Base-by-base conservation (phyloP, 2,888 invertebrate species). In the Noctua pronuba region DNA sequence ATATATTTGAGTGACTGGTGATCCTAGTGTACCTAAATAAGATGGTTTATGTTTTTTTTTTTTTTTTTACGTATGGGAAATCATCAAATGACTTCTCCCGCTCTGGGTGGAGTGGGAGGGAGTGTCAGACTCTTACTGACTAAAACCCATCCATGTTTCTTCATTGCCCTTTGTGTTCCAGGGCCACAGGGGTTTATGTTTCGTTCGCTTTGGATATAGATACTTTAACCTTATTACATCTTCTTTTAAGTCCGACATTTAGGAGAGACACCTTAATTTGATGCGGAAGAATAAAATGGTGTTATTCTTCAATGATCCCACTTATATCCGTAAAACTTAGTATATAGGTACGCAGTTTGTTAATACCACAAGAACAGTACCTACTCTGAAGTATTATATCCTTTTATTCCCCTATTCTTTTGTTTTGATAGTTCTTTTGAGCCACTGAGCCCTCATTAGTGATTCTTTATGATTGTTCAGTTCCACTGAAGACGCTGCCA, bases 351-450 rank as follows among this genome's bases (percentile, higher is more conserved):
- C 62, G 16, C 4, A n/a, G 38, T 46, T 78, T 52, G 18, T 60
- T 49, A 41, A 21, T 77, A 31, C 24, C 10, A 7, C 24, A 21
- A 24, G 38, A 60, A 44, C 35, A 10, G 21, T 28, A 55, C 58
- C 4, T 38, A 67, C 10, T 18, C 52, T 49, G 35, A 68, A 38
- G 24, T 83, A 64, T 52, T 55, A 64, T 64, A 67, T 64, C 74
- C 67, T 55, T 69, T 72, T 84, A 64, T 84, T 80, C 18, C n/a
- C 3, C 10, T 28, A n/a, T 72, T 69, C 72, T 76, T 66, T 85
- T 73, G 85, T 83, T 81, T 83, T 62, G 28, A 28, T 46, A 69
- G 68, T 75, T 84, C 72, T 75, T 83, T 65, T 58, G 75, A 73
- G 64, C 38, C 44, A 69, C 67, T 66, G 75, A 64, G 78, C 28